A percentile compares a stretch with the other conserved stretches of the same genome.
phyloP scores from a whole-genome alignment of 2,797 vertebrate species.

The Pseudochirops cupreus region DNA sequence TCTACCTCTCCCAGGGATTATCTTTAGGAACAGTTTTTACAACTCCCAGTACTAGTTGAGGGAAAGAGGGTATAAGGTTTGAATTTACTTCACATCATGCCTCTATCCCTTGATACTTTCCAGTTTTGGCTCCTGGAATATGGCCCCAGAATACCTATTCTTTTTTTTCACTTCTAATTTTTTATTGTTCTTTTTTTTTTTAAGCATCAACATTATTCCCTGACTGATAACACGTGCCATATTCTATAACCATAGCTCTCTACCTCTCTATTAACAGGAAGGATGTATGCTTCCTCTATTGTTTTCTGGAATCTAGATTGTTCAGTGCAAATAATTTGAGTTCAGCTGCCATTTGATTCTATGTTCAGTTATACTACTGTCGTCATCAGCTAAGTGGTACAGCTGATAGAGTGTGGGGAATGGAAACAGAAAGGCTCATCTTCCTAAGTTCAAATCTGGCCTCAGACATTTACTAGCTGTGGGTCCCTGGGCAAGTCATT shows the following conservation, averaged over 20 bases:
- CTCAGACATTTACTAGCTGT: not conserved
- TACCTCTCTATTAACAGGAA: not conserved
- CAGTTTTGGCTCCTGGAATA: not conserved
- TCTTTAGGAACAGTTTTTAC: not conserved
- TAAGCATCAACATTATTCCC: not conserved
- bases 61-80: not conserved
- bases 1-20: not conserved
- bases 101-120: not conserved
- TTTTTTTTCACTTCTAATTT: not conserved
- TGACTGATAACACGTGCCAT: not conserved
- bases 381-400: not conserved
- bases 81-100: not conserved
- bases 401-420: too few relatives aligned
- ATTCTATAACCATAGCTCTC: not conserved
- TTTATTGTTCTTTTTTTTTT: not conserved
- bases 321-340: not conserved
- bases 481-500: not conserved
- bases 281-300: not conserved
- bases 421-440: too few relatives aligned
- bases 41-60: not conserved
- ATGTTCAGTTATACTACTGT: not conserved
- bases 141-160: not conserved
- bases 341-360: not conserved
- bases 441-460: not conserved
- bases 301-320: not conserved